Base-by-base conservation (phyloP, 2,113 vertebrate genomes). In the Oncorhynchus mykiss region DNA sequence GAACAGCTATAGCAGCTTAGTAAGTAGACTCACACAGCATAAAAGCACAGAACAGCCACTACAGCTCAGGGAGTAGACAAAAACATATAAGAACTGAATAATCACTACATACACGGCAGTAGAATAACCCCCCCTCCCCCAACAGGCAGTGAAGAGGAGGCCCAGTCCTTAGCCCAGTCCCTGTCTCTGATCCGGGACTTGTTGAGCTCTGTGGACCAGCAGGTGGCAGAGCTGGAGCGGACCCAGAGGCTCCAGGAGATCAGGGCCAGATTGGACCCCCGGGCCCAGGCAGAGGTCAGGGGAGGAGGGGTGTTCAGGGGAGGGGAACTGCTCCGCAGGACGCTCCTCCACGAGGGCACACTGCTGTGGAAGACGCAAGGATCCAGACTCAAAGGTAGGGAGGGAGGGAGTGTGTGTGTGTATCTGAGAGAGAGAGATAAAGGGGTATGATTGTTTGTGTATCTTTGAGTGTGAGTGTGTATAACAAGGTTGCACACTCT, bases 331-430 rank as follows among this genome's bases (percentile, higher is more conserved):
- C 90, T 95, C 24, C 90, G 97, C 6, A 90, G 97, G 4, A 95
- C 90, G 27, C 94, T 98, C 11, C 83, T 97, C 59, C 95, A 97
- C 0, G 95, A 96, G 1, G 96, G 97, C 6, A 87, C 91, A 0
- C 83, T 98, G 80, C 94, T 95, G 57, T 96, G 95, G 94, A 97
- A 97, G 81, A 95, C 93, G 2, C 91, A 94, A 1, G 93, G 93
- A 0, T 88, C 96, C 0, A 92, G 96, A 31, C 95, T 98, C 87
- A 99, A 98, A 95, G 96, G 93, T 94, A 75, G 8, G 66, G 29
- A 9, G 4, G 34, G 16, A 0, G 1, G 27, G 27, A 27, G 27
- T 3, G 27, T 22, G 0, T 70, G 12, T 62, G 59, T 62, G 59
- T 62, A 8, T 62, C 13, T 18, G 54, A 8, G n/a, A 87, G 98